phyloP scores from a whole-genome alignment of 2,888 invertebrate species.

The Hypomecis punctinalis region DNA sequence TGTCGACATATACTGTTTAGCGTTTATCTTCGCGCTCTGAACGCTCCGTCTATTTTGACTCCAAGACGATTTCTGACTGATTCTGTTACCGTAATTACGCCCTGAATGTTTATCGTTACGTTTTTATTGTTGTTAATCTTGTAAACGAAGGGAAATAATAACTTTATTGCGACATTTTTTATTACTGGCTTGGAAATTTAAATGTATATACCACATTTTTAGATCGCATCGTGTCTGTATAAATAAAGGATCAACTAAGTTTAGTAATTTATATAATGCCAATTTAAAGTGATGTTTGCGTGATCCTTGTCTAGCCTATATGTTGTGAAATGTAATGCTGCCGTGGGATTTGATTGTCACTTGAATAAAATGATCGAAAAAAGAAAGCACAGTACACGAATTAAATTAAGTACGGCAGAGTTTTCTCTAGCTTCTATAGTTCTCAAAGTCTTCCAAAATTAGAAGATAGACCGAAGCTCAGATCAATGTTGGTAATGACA shows the following conservation, averaged over 20 bases:
- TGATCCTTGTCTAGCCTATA: constrained; percentile 14
- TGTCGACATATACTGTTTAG: constrained; percentile 15
- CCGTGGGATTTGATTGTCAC: constrained; percentile 19
- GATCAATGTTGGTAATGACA: background rate
- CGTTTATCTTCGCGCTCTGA: constrained; percentile 65
- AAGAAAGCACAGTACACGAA: background rate
- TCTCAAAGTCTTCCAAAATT: background rate
- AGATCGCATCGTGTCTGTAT: constrained; percentile 35
- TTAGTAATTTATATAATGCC: constrained; percentile 15
- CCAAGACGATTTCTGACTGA: constrained; percentile 54
- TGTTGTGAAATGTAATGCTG: constrained; percentile 46
- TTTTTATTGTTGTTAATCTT: constrained; percentile 60
- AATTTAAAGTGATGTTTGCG: constrained; percentile 16
- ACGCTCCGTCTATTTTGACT: constrained; percentile 42
- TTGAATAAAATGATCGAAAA: background rate
- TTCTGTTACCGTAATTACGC: constrained; percentile 45
- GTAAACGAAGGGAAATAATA: constrained; percentile 54
- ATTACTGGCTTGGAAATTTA: constrained; percentile 58
- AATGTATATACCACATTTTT: constrained; percentile 49
- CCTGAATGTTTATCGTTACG: constrained; percentile 51
- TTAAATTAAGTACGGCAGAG: background rate
- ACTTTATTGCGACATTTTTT: constrained; percentile 57
- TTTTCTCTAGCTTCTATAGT: background rate
- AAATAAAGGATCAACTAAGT: constrained; percentile 59
- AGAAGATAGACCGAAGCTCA: background rate